Evolutionary conservation across 2,888 invertebrate species (phyloP), one percentile per base, ranked within the genome.

Genomic region (Drosophila lutescens): DNA sequence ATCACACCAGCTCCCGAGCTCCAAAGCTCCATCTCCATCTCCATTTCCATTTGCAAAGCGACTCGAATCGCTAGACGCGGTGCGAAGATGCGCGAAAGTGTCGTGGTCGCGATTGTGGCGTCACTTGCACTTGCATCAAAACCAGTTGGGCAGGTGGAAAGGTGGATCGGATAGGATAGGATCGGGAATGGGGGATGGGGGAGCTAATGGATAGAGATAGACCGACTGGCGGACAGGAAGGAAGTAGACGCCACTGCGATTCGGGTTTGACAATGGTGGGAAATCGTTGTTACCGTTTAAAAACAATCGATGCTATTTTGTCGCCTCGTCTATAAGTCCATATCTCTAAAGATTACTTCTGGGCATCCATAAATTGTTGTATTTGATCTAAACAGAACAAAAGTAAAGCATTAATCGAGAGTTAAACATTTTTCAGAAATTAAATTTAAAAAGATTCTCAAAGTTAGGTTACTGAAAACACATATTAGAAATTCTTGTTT

Each of bases 1-100:
- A 77, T 77, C 77, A 77, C 44, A 62, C 32, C 41, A 20, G 15
- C 23, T 34, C 23, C 56, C 43, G 30, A 17, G 60, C 40, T 47
- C 41, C 41, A 41, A 30, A 30, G 15, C 41, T 17, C 17, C 41
- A 41, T 17, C 41, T 17, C 17, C 41, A 41, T 17, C 15, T 41
- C 17, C 40, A 41, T 41, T 9, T 41, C 40, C 41, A n/a, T 15
- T 15, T 26, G 41, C 56, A 55, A 40, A 20, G 60, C 41, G 44
- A 47, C 30, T 58, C 44, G 36, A 41, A 10, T 26, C 40, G 41
- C 65, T 83, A 80, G 78, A 74, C 66, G 61, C 30, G 38, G 7
- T 51, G 66, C 65, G 81, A 83, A 80, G 79, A 80, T 83, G 79
- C 70, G 80, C 83, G 62, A 71, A 77, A 68, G 65, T 68, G 68